Conservation (phyloP, 1,140 invertebrate genomes). For the Adelges cooleyi region DNA sequence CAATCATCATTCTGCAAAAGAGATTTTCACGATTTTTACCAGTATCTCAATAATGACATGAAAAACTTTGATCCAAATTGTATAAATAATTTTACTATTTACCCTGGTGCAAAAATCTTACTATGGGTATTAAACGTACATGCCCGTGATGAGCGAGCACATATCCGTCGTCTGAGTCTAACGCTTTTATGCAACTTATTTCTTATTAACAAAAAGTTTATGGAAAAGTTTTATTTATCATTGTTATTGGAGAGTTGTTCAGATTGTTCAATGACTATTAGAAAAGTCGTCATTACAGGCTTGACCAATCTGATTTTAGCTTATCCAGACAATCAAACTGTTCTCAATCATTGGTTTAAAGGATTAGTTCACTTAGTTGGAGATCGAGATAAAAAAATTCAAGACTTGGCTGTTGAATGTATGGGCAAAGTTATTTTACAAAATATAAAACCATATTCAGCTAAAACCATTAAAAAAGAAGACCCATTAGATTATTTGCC, state of each 20-base stretch:
- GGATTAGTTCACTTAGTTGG: constrained; percentile 23
- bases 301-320: constrained; percentile 8
- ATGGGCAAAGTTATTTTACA: constrained; percentile 15
- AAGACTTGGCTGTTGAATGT: constrained; percentile 17
- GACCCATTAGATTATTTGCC: constrained; percentile 12
- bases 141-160: constrained; percentile 11
- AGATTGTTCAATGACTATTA: constrained; percentile 6
- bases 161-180: constrained; percentile 21
- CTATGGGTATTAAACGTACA: constrained; percentile 17
- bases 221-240: constrained; percentile 3
- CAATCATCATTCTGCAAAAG: constrained; percentile 5
- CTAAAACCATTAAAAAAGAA: neutral
- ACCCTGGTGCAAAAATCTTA: constrained; percentile 7
- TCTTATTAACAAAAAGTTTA: constrained; percentile 7
- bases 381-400: constrained; percentile 20
- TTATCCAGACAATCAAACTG: constrained; percentile 22
- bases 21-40: constrained; percentile 16
- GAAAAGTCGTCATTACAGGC: constrained; percentile 3
- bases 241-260: constrained; percentile 11
- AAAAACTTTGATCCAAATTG: neutral
- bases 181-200: constrained; percentile 20
- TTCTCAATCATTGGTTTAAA: constrained; percentile 20
- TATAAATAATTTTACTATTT: constrained; percentile 8
- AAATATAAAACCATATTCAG: constrained; percentile 21
- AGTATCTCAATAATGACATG: neutral